Evolutionary conservation across 2,797 vertebrate species (phyloP), one percentile per base, ranked within the genome.

Genomic region (Aphelocoma californica): DNA sequence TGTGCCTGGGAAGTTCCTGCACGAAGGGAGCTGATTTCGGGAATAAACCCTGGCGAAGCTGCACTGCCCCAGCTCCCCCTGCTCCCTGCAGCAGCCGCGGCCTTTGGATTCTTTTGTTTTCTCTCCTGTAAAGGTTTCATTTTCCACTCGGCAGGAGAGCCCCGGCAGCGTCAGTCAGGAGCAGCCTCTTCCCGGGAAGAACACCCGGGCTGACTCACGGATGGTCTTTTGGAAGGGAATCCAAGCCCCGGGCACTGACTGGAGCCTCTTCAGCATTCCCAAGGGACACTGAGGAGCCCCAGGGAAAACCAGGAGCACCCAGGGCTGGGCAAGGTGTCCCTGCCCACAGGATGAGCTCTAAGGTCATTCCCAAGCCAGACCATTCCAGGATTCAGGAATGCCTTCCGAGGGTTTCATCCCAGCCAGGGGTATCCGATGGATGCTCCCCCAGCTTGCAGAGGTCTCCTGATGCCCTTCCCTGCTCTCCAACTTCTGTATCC

Each of bases 371-470:
- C 58, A 10, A 42, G 17, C 1, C 47, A 54, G 32, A 4, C 16
- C 50, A 14, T 3, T 10, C 44, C 51, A n/a, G 58, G 32, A 44
- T 57, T 18, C 45, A 25, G n/a, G 51, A 15, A 72, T 12, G 2
- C 18, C 47, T 10, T 17, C 21, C 4, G 5, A 20, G 31, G 66
- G 2, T 15, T 19, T 13, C 36, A 36, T 23, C 74, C 58, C 29
- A 8, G 0, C 21, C 62, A n/a, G 13, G n/a, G 8, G 2, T 4
- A 32, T 6, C 60, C 36, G 8, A 1, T 1, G 38, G 19, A 5
- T 17, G 61, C 14, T 32, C 23, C 42, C 29, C 12, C 6, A 14
- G 10, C 29, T 31, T n/a, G 17, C 50, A 44, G 74, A 18, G 42
- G 0, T 80, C 4, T 66, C 69, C 61, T 1, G 20, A 2, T 40